A percentile compares a stretch with the other conserved stretches of the same genome.
phyloP scores from a whole-genome alignment of 2,888 invertebrate genomes.

The Podabrus alpinus region DNA sequence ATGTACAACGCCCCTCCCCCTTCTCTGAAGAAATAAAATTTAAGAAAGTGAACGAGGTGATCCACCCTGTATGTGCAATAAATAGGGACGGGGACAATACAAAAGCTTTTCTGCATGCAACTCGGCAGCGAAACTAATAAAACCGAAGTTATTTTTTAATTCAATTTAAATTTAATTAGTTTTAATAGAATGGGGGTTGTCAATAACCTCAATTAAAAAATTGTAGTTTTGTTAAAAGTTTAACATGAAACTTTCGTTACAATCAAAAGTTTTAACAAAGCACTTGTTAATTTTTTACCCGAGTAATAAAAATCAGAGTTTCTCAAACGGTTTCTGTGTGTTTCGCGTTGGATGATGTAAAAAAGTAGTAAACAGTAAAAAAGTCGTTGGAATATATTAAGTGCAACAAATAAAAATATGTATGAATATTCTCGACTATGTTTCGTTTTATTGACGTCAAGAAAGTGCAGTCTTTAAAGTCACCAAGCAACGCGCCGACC shows the following conservation, averaged over 20 bases:
- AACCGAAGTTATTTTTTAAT: background rate
- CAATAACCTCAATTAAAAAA: background rate
- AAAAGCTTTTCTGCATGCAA: background rate
- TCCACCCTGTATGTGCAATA: background rate
- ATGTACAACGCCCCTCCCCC: too few species aligned
- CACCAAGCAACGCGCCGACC: background rate
- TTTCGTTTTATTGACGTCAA: background rate
- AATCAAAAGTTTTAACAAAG: background rate
- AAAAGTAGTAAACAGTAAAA: background rate
- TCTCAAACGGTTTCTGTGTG: background rate
- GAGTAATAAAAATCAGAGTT: background rate
- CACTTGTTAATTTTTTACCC: background rate
- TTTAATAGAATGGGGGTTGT: constrained; percentile 1
- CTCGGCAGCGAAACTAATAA: background rate
- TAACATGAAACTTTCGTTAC: background rate
- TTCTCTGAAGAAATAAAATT: too few species aligned
- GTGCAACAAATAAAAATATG: background rate
- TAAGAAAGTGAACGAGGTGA: background rate
- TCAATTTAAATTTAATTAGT: constrained; percentile 3
- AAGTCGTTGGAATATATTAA: background rate
- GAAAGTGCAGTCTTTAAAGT: constrained; percentile 1
- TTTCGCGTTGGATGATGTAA: too few species aligned
- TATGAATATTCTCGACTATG: background rate
- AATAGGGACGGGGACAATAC: background rate
- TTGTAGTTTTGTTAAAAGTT: background rate